A percentile compares a stretch with the other conserved stretches of the same genome.
Conservation (phyloP, 1,140 invertebrate genomes). For the Grapholita molesta region DNA sequence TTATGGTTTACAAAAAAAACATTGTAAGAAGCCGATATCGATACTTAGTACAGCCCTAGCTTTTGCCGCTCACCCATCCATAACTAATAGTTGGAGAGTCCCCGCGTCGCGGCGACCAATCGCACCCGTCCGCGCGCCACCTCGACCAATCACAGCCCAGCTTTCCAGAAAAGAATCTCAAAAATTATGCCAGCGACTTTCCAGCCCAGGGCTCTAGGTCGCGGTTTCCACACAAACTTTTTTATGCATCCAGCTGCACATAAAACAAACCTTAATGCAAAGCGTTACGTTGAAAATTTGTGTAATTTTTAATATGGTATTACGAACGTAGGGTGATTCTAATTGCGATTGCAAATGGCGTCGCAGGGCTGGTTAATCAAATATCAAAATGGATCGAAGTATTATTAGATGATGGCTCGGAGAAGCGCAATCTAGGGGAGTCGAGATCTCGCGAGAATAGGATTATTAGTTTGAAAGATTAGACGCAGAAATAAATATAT, state of each 20-base stretch:
- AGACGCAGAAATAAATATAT: background rate
- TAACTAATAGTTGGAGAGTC: conserved; percentile 73
- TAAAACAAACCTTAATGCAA: conserved; percentile 24
- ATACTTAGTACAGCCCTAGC: conserved; percentile 33
- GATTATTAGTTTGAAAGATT: background rate
- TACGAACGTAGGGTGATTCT: conserved; percentile 48
- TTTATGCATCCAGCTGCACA: background rate
- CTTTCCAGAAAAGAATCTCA: conserved; percentile 56
- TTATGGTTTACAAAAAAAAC: background rate
- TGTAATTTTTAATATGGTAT: conserved; percentile 21
- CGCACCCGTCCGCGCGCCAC: conserved; percentile 23
- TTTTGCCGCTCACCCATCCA: conserved; percentile 53
- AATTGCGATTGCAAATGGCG: conserved; percentile 70
- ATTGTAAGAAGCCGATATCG: conserved; percentile 17
- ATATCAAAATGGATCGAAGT: conserved; percentile 42
- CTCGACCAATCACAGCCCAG: conserved; percentile 45
- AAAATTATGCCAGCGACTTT: conserved; percentile 53
- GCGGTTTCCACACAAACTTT: conserved; percentile 29
- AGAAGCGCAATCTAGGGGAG: background rate
- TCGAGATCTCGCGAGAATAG: background rate
- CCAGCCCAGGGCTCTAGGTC: conserved; percentile 45
- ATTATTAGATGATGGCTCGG: conserved; percentile 27
- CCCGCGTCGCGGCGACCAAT: conserved; percentile 61
- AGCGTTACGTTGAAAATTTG: background rate
- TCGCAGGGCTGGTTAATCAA: conserved; percentile 49